Percentiles rank a stretch among this genome's conserved stretches.
These are phyloP conservation scores for Agelastica alni DNA, from an alignment of 2,888 invertebrate genomes.

Conservation along the genomic window DNA sequence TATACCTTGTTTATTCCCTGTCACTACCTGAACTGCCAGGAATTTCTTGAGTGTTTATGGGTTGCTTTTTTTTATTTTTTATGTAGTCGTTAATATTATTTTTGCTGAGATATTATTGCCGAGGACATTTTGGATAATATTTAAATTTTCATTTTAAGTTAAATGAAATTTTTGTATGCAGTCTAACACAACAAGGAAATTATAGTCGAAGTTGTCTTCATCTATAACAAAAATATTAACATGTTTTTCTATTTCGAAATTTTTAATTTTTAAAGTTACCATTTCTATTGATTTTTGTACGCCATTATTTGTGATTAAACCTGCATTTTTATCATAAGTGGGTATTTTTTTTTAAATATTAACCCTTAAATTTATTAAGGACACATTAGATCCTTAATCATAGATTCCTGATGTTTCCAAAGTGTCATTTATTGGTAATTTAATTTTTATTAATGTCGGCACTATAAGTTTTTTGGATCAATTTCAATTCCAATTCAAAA, in stretches of 20 bases:
- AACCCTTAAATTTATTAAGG: not conserved
- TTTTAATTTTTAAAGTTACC: not conserved
- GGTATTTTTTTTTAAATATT: not conserved
- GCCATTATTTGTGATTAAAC: no score
- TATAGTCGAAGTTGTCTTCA: no score
- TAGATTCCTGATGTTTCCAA: not conserved
- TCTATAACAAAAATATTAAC: no score
- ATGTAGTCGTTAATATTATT: no score
- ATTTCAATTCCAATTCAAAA: no score
- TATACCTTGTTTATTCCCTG: no score
- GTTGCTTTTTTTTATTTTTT: no score
- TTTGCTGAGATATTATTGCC: not conserved
- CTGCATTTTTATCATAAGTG: not conserved
- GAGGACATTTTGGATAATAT: not conserved
- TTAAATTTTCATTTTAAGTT: not conserved
- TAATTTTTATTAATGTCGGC: not conserved
- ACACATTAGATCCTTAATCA: not conserved
- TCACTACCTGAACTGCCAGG: not conserved
- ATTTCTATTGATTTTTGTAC: not conserved
- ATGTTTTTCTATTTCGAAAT: no score
- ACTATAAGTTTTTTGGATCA: not conserved
- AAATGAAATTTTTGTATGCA: not conserved
- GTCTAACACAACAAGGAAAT: not conserved
- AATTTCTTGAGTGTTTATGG: not conserved
- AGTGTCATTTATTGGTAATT: not conserved